Percentiles rank a stretch among this genome's conserved stretches.
phyloP scores from a whole-genome alignment of 2,113 vertebrate genomes.

The Semnornis frantzii region DNA sequence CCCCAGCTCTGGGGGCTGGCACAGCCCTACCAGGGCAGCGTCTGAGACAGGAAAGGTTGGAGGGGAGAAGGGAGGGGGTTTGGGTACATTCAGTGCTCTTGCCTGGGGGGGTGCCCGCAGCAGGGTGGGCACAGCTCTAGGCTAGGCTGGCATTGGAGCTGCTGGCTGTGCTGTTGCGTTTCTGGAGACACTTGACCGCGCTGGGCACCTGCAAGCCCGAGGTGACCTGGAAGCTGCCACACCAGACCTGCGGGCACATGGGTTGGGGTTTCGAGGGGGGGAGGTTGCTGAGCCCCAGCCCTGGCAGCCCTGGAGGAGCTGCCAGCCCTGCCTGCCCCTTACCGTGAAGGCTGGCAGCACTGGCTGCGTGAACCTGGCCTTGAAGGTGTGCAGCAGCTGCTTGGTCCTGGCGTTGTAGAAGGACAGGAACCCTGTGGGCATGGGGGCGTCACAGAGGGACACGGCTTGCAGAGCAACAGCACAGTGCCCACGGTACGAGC shows the following conservation, averaged over 20 bases:
- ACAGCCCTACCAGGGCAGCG: not conserved
- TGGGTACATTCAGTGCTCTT: slow-evolving; percentile 21
- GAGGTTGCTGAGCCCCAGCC: fast-evolving
- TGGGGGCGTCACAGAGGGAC: not conserved
- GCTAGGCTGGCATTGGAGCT: slow-evolving; percentile 93
- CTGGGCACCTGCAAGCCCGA: slow-evolving; percentile 93
- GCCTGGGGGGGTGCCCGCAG: not conserved
- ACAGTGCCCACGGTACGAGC: too few relatives aligned
- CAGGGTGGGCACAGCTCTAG: slow-evolving; percentile 53
- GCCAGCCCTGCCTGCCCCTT: not conserved
- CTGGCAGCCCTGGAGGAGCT: fast-evolving
- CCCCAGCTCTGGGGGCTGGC: not conserved
- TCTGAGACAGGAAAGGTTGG: too few relatives aligned
- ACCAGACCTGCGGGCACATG: slow-evolving; percentile 86
- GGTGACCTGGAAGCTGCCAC: slow-evolving; percentile 90
- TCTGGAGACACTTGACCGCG: slow-evolving; percentile 87
- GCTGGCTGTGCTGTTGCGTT: slow-evolving; percentile 90
- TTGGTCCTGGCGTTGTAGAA: slow-evolving; percentile 92
- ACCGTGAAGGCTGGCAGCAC: slow-evolving; percentile 93
- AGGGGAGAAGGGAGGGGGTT: too few relatives aligned
- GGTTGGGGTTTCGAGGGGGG: not conserved
- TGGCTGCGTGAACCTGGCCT: slow-evolving; percentile 90
- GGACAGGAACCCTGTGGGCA: slow-evolving; percentile 83
- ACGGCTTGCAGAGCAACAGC: not conserved
- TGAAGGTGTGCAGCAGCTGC: slow-evolving; percentile 91